Percentiles rank a stretch among this genome's conserved stretches.
Conservation (phyloP, 1,140 invertebrate species). For the Formica selysi region DNA sequence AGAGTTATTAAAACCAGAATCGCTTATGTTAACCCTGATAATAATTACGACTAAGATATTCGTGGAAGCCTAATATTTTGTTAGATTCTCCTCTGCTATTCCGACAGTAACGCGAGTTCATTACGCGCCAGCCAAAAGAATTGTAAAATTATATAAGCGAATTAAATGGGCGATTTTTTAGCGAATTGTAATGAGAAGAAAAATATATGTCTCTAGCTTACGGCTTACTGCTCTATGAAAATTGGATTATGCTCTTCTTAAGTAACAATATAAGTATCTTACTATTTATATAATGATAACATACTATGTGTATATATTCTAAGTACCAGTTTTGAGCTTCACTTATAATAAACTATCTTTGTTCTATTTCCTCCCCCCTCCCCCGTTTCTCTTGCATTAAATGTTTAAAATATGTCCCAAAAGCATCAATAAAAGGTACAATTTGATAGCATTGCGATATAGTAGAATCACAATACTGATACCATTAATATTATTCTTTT, state of each 20-base stretch:
- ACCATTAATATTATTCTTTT: conserved; percentile 58
- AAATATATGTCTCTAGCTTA: conserved; percentile 80
- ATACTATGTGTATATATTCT: conserved; percentile 35
- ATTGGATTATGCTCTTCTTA: conserved; percentile 70
- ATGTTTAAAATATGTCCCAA: conserved; percentile 62
- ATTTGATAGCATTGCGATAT: conserved; percentile 65
- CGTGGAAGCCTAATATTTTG: conserved; percentile 39
- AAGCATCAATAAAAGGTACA: conserved; percentile 57
- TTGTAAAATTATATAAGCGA: conserved; percentile 31
- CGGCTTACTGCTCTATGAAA: conserved; percentile 75
- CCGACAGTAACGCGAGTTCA: conserved; percentile 13
- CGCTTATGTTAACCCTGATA: conserved; percentile 33
- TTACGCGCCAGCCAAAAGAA: conserved; percentile 42
- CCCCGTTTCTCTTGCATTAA: conserved; percentile 36
- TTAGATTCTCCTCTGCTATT: conserved; percentile 10
- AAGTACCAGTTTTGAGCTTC: conserved; percentile 60
- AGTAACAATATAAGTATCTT: conserved; percentile 70
- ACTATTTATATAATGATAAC: conserved; percentile 52
- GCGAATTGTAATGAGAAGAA: conserved; percentile 65
- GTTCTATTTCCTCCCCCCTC: conserved; percentile 9
- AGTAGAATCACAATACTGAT: conserved; percentile 69
- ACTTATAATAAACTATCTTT: conserved; percentile 46
- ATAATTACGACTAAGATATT: conserved; percentile 38
- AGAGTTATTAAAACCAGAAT: conserved; percentile 30
- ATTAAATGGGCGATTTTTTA: conserved; percentile 51